phyloP scores from a whole-genome alignment of 2,113 vertebrate genomes.

The Macquaria ambigua region DNA sequence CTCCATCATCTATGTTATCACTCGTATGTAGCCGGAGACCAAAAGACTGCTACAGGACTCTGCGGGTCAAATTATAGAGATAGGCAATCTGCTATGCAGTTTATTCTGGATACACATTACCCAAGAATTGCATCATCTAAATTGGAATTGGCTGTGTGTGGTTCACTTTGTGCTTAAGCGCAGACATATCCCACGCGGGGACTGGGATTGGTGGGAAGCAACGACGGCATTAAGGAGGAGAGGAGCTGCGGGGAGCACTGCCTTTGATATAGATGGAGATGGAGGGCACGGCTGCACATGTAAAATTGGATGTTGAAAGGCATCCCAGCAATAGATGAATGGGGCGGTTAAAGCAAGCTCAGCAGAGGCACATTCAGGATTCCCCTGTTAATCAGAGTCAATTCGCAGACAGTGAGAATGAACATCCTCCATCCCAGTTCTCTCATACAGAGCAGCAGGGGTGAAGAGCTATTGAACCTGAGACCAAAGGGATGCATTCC shows the following conservation, averaged over 20 bases:
- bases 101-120: constrained; percentile 61
- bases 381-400: constrained; percentile 55
- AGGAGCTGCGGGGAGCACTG: constrained; percentile 45
- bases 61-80: constrained; percentile 60
- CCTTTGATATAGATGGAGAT: constrained; percentile 77
- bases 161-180: constrained; percentile 61
- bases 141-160: constrained; percentile 69
- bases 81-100: constrained; percentile 40
- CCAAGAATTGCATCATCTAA: constrained; percentile 74
- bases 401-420: constrained; percentile 46
- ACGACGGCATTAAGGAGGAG: constrained; percentile 56
- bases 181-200: constrained; percentile 54
- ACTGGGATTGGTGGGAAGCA: constrained; percentile 59
- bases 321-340: constrained; percentile 63
- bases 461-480: constrained; percentile 46
- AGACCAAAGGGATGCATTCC: constrained; percentile 3
- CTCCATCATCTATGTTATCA: constrained; percentile 34
- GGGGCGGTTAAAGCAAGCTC: constrained; percentile 49
- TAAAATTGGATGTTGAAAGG: constrained; percentile 80
- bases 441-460: constrained; percentile 9
- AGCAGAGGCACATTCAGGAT: constrained; percentile 34
- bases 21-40: constrained; percentile 20
- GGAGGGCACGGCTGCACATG: constrained; percentile 62
- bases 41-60: constrained; percentile 27
- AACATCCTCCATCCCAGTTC: constrained; percentile 28